Evolutionary conservation across 1,140 invertebrate species (phyloP).

Genomic region (Hycleus phaleratus): DNA sequence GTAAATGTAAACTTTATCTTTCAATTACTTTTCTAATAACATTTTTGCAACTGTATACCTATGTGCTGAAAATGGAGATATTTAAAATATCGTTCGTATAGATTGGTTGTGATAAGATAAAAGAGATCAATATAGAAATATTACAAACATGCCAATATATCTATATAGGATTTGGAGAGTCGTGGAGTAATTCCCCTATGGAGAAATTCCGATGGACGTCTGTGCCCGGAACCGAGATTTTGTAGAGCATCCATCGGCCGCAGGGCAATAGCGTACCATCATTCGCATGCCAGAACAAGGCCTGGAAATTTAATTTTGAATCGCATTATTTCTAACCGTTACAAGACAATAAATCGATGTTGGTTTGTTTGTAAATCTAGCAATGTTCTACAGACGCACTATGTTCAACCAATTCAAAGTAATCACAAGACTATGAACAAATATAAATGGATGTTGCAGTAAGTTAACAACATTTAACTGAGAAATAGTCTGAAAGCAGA

Average conservation of each 20-base stretch:
- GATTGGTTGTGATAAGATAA: constrained; percentile 3
- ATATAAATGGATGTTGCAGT: too few species aligned
- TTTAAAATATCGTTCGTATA: background rate
- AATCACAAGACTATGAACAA: too few species aligned
- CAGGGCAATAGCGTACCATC: constrained; percentile 25
- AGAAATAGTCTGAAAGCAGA: background rate
- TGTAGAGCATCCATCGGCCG: background rate
- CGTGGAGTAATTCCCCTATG: too few species aligned
- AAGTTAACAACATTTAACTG: too few species aligned
- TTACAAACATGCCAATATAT: background rate
- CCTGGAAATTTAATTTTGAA: constrained; percentile 35
- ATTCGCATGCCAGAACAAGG: constrained; percentile 31
- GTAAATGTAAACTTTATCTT: too few species aligned
- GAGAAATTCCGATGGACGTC: too few species aligned
- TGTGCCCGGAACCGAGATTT: too few species aligned
- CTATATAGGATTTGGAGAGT: background rate
- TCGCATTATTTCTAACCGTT: constrained; percentile 34
- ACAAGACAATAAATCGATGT: constrained; percentile 34
- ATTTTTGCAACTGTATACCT: too few species aligned
- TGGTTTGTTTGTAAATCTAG: constrained; percentile 24
- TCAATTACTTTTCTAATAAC: too few species aligned
- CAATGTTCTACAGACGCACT: constrained; percentile 5
- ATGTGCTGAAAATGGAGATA: too few species aligned
- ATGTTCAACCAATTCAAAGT: constrained; percentile 3
- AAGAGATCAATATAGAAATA: background rate